Evolutionary conservation across 1,140 invertebrate genomes (phyloP), one percentile per base, ranked within the genome.

Genomic region (Ostrea denselamellosa): DNA sequence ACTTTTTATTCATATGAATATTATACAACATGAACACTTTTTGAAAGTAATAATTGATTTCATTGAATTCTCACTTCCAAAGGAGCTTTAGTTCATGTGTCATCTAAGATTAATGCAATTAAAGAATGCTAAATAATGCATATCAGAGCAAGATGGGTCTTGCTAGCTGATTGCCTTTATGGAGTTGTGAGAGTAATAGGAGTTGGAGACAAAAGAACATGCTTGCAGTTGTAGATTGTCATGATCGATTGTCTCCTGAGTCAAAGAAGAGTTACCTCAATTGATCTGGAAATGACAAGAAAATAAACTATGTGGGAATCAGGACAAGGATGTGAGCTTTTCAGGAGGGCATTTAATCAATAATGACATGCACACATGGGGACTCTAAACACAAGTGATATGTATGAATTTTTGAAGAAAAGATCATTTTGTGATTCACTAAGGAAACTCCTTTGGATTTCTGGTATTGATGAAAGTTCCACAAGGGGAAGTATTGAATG

Each of bases 241-340:
- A 28, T 77, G 68, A 77, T 77, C 28, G 68, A 77, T 77, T 77
- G 68, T 77, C 9, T 77, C 25, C 5, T 34, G 68, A 77, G 68
- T 77, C 25, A 77, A n/a, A 34, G 9, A 28, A 77, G 68, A 77
- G 68, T 77, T 34, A 71, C 68, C 68, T 71, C 28, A 77, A 77
- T 77, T 77, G 25, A 77, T 77, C 68, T 77, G 68, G 68, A 77
- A 28, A 34, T 77, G 68, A 77, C 68, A 34, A 77, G 68, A 77
- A 10, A 14, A 77, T 28, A 77, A 77, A 77, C 68, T 77, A 14
- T 14, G 68, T 34, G 68, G 68, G 14, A 25, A 77, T 77, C 22
- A 77, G 5, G 14, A 12, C 68, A 34, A 34, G 25, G 9, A 77
- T 34, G 68, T 77, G 68, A 34, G 28, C 25, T 77, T 12, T 77